phyloP scores from a whole-genome alignment of 2,888 invertebrate genomes.

The Chrysolina oricalcia region DNA sequence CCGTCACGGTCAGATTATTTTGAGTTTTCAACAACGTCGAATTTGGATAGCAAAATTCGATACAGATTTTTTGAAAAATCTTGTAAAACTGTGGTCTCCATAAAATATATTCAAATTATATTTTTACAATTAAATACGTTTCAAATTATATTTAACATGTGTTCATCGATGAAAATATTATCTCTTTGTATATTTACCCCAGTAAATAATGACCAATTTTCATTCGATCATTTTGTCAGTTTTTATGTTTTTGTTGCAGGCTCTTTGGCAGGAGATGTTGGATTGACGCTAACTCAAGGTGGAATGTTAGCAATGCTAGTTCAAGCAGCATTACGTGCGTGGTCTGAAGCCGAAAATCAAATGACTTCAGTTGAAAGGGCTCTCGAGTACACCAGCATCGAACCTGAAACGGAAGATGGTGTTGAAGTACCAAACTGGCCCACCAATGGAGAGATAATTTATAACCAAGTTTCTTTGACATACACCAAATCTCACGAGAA shows the following conservation, averaged over 20 bases:
- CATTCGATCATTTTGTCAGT: neutral
- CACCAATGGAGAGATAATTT: conserved; percentile 74
- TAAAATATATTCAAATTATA: too few relatives aligned
- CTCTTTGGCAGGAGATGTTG: conserved; percentile 74
- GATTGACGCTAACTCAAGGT: conserved; percentile 87
- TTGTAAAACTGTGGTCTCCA: too few relatives aligned
- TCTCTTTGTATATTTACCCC: too few relatives aligned
- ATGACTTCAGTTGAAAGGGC: conserved; percentile 94
- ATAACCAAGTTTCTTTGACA: conserved; percentile 77
- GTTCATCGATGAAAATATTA: too few relatives aligned
- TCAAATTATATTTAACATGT: too few relatives aligned
- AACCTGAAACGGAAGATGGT: conserved; percentile 66
- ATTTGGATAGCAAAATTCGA: too few relatives aligned
- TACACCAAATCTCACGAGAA: conserved; percentile 82
- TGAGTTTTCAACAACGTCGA: too few relatives aligned
- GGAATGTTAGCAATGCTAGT: conserved; percentile 82
- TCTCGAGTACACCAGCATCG: conserved; percentile 70
- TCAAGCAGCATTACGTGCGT: conserved; percentile 82
- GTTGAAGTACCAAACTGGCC: conserved; percentile 78
- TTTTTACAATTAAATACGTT: too few relatives aligned
- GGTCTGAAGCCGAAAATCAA: conserved; percentile 85
- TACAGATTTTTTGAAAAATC: too few relatives aligned
- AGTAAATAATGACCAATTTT: too few relatives aligned
- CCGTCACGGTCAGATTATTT: too few relatives aligned
- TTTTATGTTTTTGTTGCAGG: conserved; percentile 40